Percentiles rank a stretch among this genome's conserved stretches.
These are phyloP conservation scores for Pachypeltis micranthus DNA, from an alignment of 1,140 invertebrate species.

Conservation along the genomic window DNA sequence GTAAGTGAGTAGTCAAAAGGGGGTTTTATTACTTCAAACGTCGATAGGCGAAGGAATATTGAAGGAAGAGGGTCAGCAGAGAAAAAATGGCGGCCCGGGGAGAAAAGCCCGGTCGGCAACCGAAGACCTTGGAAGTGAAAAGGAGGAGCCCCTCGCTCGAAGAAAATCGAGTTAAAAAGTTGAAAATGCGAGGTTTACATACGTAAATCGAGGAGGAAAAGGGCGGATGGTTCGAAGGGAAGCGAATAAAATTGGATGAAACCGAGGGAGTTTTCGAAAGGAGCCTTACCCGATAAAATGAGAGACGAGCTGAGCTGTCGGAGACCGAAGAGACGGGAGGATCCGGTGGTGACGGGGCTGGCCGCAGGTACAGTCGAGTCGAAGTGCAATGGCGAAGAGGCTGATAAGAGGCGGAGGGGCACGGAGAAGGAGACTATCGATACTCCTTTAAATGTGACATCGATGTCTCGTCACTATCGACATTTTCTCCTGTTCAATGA, in stretches of 20 bases:
- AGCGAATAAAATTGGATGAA: background rate
- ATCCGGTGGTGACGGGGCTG: conserved; percentile 7
- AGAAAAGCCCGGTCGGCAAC: background rate
- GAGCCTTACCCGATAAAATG: background rate
- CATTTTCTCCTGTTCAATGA: too few species aligned
- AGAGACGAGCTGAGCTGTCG: background rate
- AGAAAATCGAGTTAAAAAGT: too few species aligned
- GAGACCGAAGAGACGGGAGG: background rate
- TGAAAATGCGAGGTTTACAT: too few species aligned
- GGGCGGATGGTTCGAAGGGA: background rate
- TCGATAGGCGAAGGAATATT: too few species aligned
- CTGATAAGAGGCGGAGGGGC: conserved; percentile 1
- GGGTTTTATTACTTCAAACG: too few species aligned
- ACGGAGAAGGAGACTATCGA: background rate
- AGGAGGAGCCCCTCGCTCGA: background rate
- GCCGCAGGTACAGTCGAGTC: conserved; percentile 18
- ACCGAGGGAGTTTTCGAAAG: background rate
- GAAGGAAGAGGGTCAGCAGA: background rate
- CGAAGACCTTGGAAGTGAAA: background rate
- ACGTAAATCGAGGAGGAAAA: background rate
- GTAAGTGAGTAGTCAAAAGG: too few species aligned
- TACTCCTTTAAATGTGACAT: too few species aligned
- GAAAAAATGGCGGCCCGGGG: background rate
- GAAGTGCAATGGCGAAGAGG: background rate
- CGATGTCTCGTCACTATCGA: too few species aligned